Conservation (phyloP, 1,140 invertebrate genomes). For the Aphidius gifuensis region DNA sequence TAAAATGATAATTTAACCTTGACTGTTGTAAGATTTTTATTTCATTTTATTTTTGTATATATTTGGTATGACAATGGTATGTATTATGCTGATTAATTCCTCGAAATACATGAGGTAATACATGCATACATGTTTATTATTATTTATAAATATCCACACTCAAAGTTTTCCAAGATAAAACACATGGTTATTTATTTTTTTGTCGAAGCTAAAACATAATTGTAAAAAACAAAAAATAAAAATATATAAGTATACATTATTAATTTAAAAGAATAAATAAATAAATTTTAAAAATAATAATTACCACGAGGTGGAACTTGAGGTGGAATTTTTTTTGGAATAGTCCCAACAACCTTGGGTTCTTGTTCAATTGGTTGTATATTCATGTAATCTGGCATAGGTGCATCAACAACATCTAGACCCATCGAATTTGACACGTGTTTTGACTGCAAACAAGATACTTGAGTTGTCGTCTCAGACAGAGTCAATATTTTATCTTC, state of each 20-base stretch:
- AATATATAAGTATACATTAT: not conserved
- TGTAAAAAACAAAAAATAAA: not conserved
- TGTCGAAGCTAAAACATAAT: not conserved
- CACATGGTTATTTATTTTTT: not conserved
- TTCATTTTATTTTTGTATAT: no score
- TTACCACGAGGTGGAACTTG: slow-evolving; percentile 45
- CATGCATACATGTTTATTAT: no score
- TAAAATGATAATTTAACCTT: no score
- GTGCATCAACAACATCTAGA: slow-evolving; percentile 28
- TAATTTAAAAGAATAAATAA: not conserved
- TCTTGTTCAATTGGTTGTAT: slow-evolving; percentile 32
- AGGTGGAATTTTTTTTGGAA: slow-evolving; percentile 42
- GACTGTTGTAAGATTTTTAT: no score
- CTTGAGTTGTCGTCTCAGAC: slow-evolving; percentile 16
- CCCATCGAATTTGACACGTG: slow-evolving; percentile 18
- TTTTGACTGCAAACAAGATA: slow-evolving; percentile 15
- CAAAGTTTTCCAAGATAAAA: no score
- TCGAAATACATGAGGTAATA: no score
- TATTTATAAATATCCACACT: no score
- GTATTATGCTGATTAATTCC: no score
- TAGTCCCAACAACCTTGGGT: slow-evolving; percentile 29
- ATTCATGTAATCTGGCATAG: slow-evolving; percentile 47
- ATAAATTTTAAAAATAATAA: slow-evolving; percentile 13
- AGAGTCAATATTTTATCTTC: not conserved
- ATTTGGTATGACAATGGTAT: no score